phyloP scores from a whole-genome alignment of 37 sponge, comb jelly and placozoan species.

The Ianthella basta region DNA sequence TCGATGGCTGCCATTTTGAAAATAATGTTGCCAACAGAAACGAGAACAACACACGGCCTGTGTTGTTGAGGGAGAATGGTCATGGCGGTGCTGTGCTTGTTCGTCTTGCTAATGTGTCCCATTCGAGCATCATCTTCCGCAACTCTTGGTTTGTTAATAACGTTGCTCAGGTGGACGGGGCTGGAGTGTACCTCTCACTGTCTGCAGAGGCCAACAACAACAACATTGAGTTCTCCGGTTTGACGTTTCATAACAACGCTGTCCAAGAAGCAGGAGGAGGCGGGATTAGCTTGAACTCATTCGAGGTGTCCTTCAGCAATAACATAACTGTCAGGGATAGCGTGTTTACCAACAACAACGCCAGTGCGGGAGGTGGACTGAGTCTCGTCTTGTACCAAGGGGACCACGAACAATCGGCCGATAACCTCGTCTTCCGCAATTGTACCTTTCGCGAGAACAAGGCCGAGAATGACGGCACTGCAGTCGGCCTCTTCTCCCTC shows the following conservation, averaged over 20 bases:
- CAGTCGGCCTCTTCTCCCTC: constrained; percentile 79
- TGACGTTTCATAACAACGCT: constrained; percentile 39
- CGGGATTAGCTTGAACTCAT: constrained; percentile 67
- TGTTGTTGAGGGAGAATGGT: constrained; percentile 65
- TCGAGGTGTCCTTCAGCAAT: constrained; percentile 57
- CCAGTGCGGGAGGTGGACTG: constrained; percentile 78
- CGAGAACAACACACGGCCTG: constrained; percentile 55
- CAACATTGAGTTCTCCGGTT: constrained; percentile 28
- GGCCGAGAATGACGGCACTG: constrained; percentile 76
- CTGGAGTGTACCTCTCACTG: constrained; percentile 59
- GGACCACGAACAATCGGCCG: constrained; percentile 36
- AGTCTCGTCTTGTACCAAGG: constrained; percentile 75
- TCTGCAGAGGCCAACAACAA: constrained; percentile 37
- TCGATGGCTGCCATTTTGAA: constrained; percentile 57
- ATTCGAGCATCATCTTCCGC: constrained; percentile 35
- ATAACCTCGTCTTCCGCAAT: constrained; percentile 51
- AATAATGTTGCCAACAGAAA: constrained; percentile 51
- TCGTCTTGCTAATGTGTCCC: constrained; percentile 5
- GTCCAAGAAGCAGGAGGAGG: constrained; percentile 69
- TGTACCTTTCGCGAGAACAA: constrained; percentile 55
- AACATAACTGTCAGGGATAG: constrained; percentile 43
- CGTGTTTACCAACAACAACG: constrained; percentile 45
- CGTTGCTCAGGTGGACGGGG: constrained; percentile 73
- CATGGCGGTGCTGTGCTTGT: constrained; percentile 74
- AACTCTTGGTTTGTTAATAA: constrained; percentile 49